Evolutionary conservation across 30 jellyfish, hydroid and myxozoan genomes (phyloP).

Genomic region (Pelagia noctiluca): DNA sequence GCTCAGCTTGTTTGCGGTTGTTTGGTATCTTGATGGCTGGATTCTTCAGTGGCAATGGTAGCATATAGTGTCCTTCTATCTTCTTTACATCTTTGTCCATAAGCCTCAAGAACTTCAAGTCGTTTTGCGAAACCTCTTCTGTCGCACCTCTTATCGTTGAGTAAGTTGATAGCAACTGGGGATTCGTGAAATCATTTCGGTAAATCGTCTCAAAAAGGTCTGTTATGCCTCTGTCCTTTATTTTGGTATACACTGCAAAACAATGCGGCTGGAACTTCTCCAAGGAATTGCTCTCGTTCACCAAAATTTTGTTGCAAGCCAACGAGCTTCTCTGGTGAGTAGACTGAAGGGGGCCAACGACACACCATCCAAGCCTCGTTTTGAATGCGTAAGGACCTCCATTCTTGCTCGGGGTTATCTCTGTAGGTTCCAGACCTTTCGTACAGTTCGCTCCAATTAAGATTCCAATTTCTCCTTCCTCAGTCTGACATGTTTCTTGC

Average conservation of each 20-base stretch:
- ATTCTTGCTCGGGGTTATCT: conserved; percentile 21
- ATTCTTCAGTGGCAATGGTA: conserved; percentile 27
- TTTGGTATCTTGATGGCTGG: conserved; percentile 13
- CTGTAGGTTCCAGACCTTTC: conserved; percentile 29
- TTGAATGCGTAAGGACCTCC: conserved; percentile 44
- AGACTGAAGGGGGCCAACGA: conserved; percentile 31
- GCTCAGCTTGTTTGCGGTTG: conserved; percentile 31
- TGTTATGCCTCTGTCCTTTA: background rate
- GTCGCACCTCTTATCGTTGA: background rate
- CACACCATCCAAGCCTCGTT: conserved; percentile 39
- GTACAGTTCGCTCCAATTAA: conserved; percentile 23
- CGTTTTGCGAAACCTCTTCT: conserved; percentile 30
- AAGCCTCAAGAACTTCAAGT: background rate
- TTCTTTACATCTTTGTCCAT: conserved; percentile 35
- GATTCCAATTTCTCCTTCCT: conserved; percentile 3
- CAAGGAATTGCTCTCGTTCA: background rate
- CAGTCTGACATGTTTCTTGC: background rate
- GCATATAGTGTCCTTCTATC: conserved; percentile 18
- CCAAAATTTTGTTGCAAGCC: background rate
- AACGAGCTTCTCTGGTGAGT: background rate
- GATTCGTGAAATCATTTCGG: background rate
- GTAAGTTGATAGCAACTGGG: conserved; percentile 6
- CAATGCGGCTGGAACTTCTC: conserved; percentile 4
- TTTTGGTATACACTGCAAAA: conserved; percentile 1
- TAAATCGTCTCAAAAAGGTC: conserved; percentile 17